A percentile compares a stretch with the other conserved stretches of the same genome.
Conservation (phyloP, 2,113 vertebrate species). For the Phasianus colchicus region DNA sequence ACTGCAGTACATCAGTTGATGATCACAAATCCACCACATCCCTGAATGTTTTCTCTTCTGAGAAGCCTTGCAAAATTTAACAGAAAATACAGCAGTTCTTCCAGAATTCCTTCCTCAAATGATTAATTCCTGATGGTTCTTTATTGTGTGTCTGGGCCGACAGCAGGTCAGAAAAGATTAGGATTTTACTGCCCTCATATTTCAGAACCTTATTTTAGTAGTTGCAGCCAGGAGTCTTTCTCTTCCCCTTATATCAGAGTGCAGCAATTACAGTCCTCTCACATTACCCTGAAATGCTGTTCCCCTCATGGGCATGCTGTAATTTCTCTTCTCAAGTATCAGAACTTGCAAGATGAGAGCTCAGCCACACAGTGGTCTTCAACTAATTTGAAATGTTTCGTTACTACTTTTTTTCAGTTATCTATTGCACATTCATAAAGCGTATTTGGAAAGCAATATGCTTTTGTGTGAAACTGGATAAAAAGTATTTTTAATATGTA, state of each 20-base stretch:
- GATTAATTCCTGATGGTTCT: constrained; percentile 26
- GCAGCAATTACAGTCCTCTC: constrained; percentile 19
- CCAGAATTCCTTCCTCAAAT: neutral
- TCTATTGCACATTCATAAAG: neutral
- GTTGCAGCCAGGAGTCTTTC: constrained; percentile 13
- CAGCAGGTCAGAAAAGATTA: constrained; percentile 31
- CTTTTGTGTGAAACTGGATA: neutral
- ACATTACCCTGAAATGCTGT: constrained; percentile 21
- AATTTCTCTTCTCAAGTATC: constrained; percentile 38
- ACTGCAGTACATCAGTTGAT: neutral
- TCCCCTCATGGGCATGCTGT: neutral
- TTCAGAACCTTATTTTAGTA: constrained; percentile 45
- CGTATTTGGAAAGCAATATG: neutral
- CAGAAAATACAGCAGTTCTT: neutral
- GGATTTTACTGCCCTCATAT: constrained; percentile 39
- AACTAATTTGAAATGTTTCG: neutral
- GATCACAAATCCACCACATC: neutral
- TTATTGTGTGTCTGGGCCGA: constrained; percentile 1
- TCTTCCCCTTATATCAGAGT: constrained; percentile 1
- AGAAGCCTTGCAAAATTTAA: constrained; percentile 33
- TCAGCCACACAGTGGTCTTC: neutral
- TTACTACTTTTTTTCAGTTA: neutral
- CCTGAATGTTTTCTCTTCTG: neutral
- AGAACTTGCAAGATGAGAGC: neutral
- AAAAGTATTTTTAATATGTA: neutral